Evolutionary conservation across 2,113 vertebrate genomes (phyloP).

Genomic region (Tupaia tana): DNA sequence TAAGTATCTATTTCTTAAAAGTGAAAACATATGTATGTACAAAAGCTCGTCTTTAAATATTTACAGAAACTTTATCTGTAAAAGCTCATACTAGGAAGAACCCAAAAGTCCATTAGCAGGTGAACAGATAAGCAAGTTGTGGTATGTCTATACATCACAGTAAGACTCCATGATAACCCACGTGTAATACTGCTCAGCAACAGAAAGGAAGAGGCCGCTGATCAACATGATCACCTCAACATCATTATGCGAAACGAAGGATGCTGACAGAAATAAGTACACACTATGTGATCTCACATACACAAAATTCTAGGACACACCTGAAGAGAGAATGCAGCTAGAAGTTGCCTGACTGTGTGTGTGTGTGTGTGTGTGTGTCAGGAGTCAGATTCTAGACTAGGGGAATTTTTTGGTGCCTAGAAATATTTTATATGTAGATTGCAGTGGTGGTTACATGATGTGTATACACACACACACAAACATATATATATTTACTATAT

Average conservation of each 20-base stretch:
- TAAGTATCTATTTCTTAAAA: background rate
- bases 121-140: background rate
- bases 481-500: too few relatives aligned
- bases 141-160: background rate
- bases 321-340: background rate
- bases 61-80: background rate
- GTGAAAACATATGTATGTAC: background rate
- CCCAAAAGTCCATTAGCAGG: background rate
- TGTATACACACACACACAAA: too few relatives aligned
- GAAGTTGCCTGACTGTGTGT: background rate
- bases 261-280: background rate
- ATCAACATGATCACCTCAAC: background rate
- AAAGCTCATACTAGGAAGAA: background rate
- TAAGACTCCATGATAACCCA: too few relatives aligned
- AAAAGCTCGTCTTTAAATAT: background rate
- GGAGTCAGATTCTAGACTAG: background rate
- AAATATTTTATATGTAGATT: background rate
- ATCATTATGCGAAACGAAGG: background rate
- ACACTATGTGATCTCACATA: background rate
- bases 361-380: rapidly evolving
- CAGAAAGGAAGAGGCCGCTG: background rate
- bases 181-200: background rate
- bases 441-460: background rate
- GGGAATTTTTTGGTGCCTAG: background rate
- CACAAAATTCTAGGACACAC: background rate